Evolutionary conservation across 2,113 vertebrate genomes (phyloP).

Genomic region (Pelecanus crispus): DNA sequence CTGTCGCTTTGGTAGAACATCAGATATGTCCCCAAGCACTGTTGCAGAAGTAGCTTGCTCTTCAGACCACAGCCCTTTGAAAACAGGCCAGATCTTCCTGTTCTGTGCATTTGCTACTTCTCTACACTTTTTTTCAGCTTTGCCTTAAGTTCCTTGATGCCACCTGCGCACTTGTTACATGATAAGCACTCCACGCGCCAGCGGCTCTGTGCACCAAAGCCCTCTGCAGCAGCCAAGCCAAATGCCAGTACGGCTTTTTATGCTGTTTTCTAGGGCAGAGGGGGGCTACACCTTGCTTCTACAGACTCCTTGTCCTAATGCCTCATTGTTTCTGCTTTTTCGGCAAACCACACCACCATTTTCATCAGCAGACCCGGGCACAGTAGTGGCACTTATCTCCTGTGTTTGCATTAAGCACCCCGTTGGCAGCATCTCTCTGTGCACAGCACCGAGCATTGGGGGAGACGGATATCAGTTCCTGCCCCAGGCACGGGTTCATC

Average conservation of each 20-base stretch:
- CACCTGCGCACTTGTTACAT: background rate
- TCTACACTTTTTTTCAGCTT: background rate
- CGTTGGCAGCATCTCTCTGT: background rate
- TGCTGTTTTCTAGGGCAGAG: background rate
- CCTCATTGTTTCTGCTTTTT: background rate
- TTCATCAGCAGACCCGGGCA: background rate
- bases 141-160: background rate
- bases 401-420: background rate
- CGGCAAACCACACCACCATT: background rate
- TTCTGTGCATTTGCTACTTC: background rate
- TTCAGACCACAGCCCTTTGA: background rate
- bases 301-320: background rate
- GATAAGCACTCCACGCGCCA: background rate
- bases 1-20: background rate
- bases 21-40: fast-evolving
- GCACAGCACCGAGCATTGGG: background rate
- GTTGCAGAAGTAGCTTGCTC: background rate
- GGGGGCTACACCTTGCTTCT: background rate
- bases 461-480: background rate
- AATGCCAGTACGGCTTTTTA: fast-evolving
- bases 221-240: background rate
- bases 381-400: background rate
- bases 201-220: background rate
- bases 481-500: background rate
- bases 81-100: background rate